Percentiles rank a stretch among this genome's conserved stretches.
These are phyloP conservation scores for Crematogaster levior DNA, from an alignment of 2,888 invertebrate genomes.

Conservation along the genomic window DNA sequence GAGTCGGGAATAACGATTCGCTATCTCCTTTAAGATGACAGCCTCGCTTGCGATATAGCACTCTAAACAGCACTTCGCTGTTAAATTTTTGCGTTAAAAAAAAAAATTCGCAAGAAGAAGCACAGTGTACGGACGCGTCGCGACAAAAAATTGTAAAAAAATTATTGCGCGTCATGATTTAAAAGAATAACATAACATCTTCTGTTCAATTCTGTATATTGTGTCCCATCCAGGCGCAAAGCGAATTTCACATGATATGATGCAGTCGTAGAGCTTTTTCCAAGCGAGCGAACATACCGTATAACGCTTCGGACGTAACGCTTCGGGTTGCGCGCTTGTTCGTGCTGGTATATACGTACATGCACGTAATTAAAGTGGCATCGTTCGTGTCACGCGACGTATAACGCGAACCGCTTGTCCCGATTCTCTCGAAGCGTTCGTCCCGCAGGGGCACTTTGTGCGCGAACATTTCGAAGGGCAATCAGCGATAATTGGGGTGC, in stretches of 20 bases:
- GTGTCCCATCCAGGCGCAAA: not conserved
- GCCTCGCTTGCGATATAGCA: not conserved
- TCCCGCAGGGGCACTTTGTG: slow-evolving; percentile 66
- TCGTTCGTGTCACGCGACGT: slow-evolving; percentile 60
- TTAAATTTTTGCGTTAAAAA: not conserved
- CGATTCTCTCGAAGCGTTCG: slow-evolving; percentile 44
- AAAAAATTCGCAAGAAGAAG: not conserved
- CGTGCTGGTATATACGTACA: slow-evolving; percentile 43
- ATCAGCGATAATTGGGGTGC: slow-evolving; percentile 72
- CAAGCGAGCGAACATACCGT: not conserved
- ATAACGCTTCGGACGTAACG: not conserved
- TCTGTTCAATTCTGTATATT: not conserved
- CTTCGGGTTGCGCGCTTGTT: not conserved
- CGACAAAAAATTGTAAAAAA: not conserved
- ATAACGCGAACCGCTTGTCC: slow-evolving; percentile 47
- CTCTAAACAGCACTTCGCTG: not conserved
- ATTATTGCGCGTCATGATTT: not conserved
- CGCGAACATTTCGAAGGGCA: slow-evolving; percentile 66
- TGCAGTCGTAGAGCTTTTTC: not conserved
- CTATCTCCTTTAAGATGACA: slow-evolving; percentile 3
- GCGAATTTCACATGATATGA: too few relatives aligned
- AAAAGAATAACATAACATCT: too few relatives aligned
- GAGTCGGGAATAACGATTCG: not conserved
- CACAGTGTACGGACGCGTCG: not conserved
- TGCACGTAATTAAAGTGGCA: slow-evolving; percentile 70